Base-by-base conservation (phyloP, 2,113 vertebrate species). In the Chitala chitala region DNA sequence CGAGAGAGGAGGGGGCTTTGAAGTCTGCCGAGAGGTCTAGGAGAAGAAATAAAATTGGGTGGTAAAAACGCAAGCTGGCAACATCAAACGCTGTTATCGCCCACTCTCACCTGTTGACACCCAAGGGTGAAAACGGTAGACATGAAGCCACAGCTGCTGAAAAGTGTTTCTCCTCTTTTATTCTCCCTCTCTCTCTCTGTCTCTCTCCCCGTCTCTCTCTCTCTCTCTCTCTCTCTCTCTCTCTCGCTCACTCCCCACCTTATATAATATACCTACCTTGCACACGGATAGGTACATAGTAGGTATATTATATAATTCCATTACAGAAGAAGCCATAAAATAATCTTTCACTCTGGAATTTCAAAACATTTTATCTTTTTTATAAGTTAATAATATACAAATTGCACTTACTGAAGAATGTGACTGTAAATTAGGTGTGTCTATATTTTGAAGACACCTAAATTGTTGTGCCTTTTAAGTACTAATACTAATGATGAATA, bases 1-100 rank as follows among this genome's bases (percentile, higher is more conserved):
- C 85, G 89, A 90, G 24, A 24, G 66, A 86, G 90, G 91, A 87
- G 84, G 91, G 90, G 89, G 85, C 94, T 98, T 98, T 98, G 96
- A 98, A 94, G 95, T 95, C 90, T 88, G 88, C 88, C 90, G 92
- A 95, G 93, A 95, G 93, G 92, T 93, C 93, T 93, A 92, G 89
- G 87, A 93, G 90, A 89, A 91, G 92, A 90, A 93, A 91, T 79
- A 81, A 93, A 91, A 91, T 94, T 94, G 93, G 92, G 93, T 92
- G 93, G 93, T 91, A 89, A 84, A 85, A 96, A 93, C 89, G 90
- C 88, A 87, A 91, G 88, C 88, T 93, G 88, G 89, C 90, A 92
- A 94, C 93, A 94, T 96, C 93, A 96, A 95, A 96, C 92, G 86
- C 82, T 40, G 87, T 92, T 87, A 93, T 88, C 88, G 75, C 85